Evolutionary conservation across 1,140 invertebrate species (phyloP), one percentile per base, ranked within the genome.

Genomic region (Hyles vespertilio): DNA sequence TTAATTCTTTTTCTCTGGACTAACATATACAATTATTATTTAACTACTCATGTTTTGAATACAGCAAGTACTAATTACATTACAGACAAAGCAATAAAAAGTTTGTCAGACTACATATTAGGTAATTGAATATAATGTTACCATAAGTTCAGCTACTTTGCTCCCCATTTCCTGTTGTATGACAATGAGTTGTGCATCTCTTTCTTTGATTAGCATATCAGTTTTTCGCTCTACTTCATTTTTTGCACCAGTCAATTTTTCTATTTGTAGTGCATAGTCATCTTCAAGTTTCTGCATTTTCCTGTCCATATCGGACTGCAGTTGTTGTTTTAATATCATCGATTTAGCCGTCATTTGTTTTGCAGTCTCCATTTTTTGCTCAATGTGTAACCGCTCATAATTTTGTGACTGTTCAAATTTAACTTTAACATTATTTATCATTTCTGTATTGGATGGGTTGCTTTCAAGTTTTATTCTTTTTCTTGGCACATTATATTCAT

Each of bases 371-470:
- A 87, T 77, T 69, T 86, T 88, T n/a, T 84, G 67, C 68, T 83
- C 77, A 58, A 88, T 77, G 54, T 87, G 74, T 56, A 78, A 74
- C 6, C 84, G 76, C 77, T 84, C 84, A 76, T 62, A 69, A n/a
- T 56, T 76, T 63, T 92, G 91, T 22, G 64, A 87, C 53, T 89
- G 72, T 40, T 84, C 84, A 86, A 92, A 92, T 57, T 85, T 88
- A 44, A 85, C 87, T 67, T 90, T 90, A 12, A 89, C 76, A 60
- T 81, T 67, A 59, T 89, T 72, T 57, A 90, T 78, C 48, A 85
- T 70, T 34, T 87, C 72, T 7, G 79, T 61, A 50, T 78, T 56
- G 45, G 68, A 51, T 43, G 36, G 63, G 45, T 43, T 53, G 32
- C 43, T 11, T 10, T 90, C 81, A 4, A 90, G 32, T 67, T 88